These are phyloP conservation scores for Bergia puertoricense DNA, from an alignment of 92 coral and sea anemone genomes.

Conservation along the genomic window DNA sequence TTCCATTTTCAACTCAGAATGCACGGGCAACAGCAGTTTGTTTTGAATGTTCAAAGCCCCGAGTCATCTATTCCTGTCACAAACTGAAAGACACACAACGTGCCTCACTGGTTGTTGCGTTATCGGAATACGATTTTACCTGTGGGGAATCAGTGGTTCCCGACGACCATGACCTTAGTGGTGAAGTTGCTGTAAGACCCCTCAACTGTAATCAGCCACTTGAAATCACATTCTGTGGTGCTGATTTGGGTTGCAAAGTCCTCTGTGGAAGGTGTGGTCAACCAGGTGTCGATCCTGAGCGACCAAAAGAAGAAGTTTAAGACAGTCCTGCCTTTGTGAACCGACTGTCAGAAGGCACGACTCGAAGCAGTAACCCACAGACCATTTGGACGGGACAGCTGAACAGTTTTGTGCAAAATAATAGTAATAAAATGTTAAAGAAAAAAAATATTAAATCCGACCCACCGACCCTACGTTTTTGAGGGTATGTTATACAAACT, in stretches of 20 bases:
- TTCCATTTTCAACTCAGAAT: constrained; percentile 45
- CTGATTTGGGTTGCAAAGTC: constrained; percentile 44
- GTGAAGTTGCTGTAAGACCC: constrained; percentile 39
- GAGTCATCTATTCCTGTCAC: constrained; percentile 47
- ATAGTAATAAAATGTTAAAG: no score
- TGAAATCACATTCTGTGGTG: constrained; percentile 48
- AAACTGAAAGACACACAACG: constrained; percentile 48
- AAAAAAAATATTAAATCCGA: no score
- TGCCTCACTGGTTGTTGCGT: constrained; percentile 19
- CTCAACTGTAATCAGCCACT: constrained; percentile 38
- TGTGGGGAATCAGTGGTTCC: constrained; percentile 48
- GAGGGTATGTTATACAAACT: no score
- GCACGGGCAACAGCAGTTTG: constrained; percentile 44
- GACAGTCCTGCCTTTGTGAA: constrained; percentile 57
- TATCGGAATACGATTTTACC: constrained; percentile 47
- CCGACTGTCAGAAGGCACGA: constrained; percentile 39
- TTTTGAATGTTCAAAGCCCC: constrained; percentile 54
- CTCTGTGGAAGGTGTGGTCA: constrained; percentile 47
- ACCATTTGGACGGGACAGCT: constrained; percentile 17
- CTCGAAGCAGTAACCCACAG: constrained; percentile 38
- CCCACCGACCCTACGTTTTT: no score
- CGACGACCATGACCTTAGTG: constrained; percentile 32
- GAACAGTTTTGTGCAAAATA: no score
- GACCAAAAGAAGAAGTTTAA: constrained; percentile 51
- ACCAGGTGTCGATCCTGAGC: constrained; percentile 31